Percentiles rank a stretch among this genome's conserved stretches.
These are phyloP conservation scores for Oreortyx pictus DNA, from an alignment of 2,797 vertebrate genomes.

Conservation along the genomic window DNA sequence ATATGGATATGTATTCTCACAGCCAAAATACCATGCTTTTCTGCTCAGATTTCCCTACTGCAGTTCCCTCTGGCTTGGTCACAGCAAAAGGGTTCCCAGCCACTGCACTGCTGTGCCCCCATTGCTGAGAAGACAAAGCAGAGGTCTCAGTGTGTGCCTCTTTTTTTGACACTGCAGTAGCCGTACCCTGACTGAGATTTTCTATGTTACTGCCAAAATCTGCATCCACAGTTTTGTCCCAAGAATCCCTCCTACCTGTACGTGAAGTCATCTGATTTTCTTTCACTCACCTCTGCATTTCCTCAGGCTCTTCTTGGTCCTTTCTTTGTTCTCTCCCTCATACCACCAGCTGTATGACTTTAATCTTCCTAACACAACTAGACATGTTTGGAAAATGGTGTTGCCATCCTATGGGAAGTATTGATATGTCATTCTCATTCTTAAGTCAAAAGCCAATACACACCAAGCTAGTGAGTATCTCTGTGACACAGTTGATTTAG, in stretches of 20 bases:
- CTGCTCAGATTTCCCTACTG: not conserved
- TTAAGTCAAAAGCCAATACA: not conserved
- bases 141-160: accelerated
- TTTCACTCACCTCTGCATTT: not conserved
- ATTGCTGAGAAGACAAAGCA: not conserved
- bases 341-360: not conserved
- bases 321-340: not conserved
- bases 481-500: not conserved
- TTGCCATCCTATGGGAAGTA: not conserved
- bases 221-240: not conserved
- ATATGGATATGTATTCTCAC: not conserved
- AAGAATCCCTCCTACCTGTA: not conserved
- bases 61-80: not conserved
- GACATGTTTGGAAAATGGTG: not conserved
- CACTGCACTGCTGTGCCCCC: too few species aligned
- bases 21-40: not conserved
- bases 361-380: not conserved
- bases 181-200: not conserved
- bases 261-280: not conserved
- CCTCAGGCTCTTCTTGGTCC: not conserved
- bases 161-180: not conserved
- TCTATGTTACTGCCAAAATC: not conserved
- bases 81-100: not conserved
- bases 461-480: not conserved
- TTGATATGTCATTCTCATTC: not conserved